These are phyloP conservation scores for Hemibagrus wyckioides DNA, from an alignment of 2,113 vertebrate species.

Conservation along the genomic window DNA sequence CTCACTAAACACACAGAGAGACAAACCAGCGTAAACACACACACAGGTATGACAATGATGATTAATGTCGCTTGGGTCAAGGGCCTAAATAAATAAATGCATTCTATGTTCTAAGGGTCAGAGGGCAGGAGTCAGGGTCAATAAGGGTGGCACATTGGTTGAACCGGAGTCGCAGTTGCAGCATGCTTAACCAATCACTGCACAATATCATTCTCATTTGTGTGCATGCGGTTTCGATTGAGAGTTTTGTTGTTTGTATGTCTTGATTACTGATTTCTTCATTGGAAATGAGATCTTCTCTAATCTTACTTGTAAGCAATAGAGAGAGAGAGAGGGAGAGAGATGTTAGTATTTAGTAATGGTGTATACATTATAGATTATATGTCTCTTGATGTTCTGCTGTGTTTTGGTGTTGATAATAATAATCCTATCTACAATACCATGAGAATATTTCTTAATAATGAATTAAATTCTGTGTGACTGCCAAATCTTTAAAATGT, in stretches of 20 bases:
- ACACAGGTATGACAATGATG: constrained; percentile 50
- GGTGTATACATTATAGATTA: background rate
- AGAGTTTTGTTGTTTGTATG: background rate
- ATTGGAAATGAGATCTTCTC: background rate
- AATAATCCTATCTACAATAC: background rate
- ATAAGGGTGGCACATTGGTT: constrained; percentile 39
- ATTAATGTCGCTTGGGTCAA: constrained; percentile 44
- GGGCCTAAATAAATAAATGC: constrained; percentile 51
- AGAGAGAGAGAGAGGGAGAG: background rate
- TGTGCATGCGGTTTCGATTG: constrained; percentile 1
- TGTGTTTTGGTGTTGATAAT: background rate
- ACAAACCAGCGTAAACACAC: constrained; percentile 34
- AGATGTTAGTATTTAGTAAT: background rate
- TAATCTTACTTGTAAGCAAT: background rate
- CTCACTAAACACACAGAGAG: constrained; percentile 21
- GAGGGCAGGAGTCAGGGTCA: constrained; percentile 48
- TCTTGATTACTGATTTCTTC: background rate
- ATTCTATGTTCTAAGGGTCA: constrained; percentile 37
- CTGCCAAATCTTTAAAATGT: background rate
- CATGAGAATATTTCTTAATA: background rate
- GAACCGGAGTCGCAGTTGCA: constrained; percentile 41
- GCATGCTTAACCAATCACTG: constrained; percentile 32
- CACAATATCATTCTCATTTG: constrained; percentile 9
- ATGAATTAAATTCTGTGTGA: background rate
- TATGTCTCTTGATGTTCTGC: background rate